Conservation (phyloP, 2,888 invertebrate species). For the Mimachlamys varia region DNA sequence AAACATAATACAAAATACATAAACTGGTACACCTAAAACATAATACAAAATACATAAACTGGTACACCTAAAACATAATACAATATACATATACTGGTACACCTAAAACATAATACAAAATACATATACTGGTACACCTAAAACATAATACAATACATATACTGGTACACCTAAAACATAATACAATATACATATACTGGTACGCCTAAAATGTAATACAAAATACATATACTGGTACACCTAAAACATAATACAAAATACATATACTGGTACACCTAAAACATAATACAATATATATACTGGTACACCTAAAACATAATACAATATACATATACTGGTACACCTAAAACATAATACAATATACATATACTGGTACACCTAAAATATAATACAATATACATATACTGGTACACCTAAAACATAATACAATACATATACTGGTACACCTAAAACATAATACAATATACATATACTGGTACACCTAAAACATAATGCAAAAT, state of each 20-base stretch:
- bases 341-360: conserved; percentile 75
- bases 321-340: too few species aligned
- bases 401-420: conserved; percentile 80
- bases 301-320: conserved; percentile 78
- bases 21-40: conserved; percentile 80
- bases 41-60: too few species aligned
- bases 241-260: conserved; percentile 70
- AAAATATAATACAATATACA: too few species aligned
- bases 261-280: conserved; percentile 81
- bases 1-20: too few species aligned
- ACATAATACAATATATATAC: too few species aligned
- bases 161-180: conserved; percentile 79
- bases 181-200: too few species aligned
- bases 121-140: conserved; percentile 81
- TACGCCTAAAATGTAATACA: conserved; percentile 76
- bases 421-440: too few species aligned
- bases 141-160: too few species aligned
- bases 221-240: conserved; percentile 81
- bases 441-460: conserved; percentile 78
- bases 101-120: conserved; percentile 73
- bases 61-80: conserved; percentile 79
- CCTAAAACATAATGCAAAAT: conserved; percentile 74
- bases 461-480: conserved; percentile 81
- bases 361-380: conserved; percentile 82
- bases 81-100: too few species aligned